Conservation (phyloP, 1,140 invertebrate species). For the Drosophila auraria region DNA sequence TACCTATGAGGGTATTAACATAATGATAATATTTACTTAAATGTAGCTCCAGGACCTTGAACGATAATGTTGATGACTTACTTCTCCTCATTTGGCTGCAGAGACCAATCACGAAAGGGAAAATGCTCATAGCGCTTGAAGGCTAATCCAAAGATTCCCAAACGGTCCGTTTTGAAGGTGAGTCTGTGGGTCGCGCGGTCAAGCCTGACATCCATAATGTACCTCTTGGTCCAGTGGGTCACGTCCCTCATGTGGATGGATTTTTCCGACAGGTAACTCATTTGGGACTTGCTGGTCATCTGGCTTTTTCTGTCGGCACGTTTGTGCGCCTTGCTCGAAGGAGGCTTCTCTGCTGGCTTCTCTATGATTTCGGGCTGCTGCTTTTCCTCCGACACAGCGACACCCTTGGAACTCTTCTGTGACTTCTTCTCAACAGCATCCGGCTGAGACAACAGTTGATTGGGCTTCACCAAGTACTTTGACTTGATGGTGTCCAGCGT, state of each 20-base stretch:
- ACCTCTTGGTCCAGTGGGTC: conserved; percentile 65
- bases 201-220: conserved; percentile 34
- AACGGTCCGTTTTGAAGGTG: conserved; percentile 64
- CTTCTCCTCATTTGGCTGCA: conserved; percentile 73
- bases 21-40: conserved; percentile 26
- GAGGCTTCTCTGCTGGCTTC: no score
- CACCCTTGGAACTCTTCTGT: background rate
- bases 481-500: conserved; percentile 48
- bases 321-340: background rate
- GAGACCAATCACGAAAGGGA: conserved; percentile 69
- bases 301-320: background rate
- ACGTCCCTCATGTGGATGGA: conserved; percentile 3
- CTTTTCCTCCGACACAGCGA: background rate
- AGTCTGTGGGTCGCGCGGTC: conserved; percentile 40
- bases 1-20: no score
- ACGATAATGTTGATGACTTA: conserved; percentile 25
- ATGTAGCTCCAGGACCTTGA: no score
- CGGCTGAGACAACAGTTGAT: conserved; percentile 13
- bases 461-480: background rate
- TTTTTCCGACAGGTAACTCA: background rate
- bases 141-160: conserved; percentile 72
- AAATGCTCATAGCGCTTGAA: conserved; percentile 80
- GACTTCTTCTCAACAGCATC: conserved; percentile 21
- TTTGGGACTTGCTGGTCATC: background rate
- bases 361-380: background rate